Evolutionary conservation across 2,797 vertebrate species (phyloP), one percentile per base, ranked within the genome.

Genomic region (Periophthalmus magnuspinnatus): DNA sequence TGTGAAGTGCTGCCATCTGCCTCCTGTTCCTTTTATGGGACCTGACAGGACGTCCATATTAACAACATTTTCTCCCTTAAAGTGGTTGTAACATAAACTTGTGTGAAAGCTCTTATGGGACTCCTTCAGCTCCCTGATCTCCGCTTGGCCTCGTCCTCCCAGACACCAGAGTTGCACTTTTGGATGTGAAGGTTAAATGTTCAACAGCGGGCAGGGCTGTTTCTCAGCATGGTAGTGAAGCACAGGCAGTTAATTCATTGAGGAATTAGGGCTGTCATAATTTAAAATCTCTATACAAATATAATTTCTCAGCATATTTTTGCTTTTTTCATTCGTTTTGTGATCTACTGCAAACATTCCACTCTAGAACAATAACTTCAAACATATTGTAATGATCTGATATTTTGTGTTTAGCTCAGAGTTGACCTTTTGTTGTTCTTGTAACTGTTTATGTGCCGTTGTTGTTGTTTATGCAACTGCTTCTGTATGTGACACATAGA

Each of bases 1-100:
- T 74, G 45, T 82, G 82, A 80, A 70, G 73, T 52, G 5, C 21
- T 77, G 70, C 77, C 78, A 74, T 73, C 65, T 75, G 82, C 71
- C 67, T 82, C 65, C 61, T 24, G 75, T 71, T 74, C 28, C 81
- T 85, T 76, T 72, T 68, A 75, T 69, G 76, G 70, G 79, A 58
- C 52, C 36, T 78, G 75, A 81, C 5, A 0, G 71, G 67, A 76
- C 76, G 2, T 68, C 47, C 52, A 11, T 72, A 71, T 77, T 70
- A 62, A 68, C 34, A 60, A 34, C 13, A 11, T 63, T 81, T 78
- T 68, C 28, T 62, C 65, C 63, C 78, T 58, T 56, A 67, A 66
- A 67, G 79, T 64, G 47, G 28, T 48, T 19, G 17, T 64, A 62
- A 74, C 55, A 48, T 50, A 33, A 74, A 84, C 64, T 75, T 74